Conservation (phyloP, 2,888 invertebrate genomes). For the Gibbula magus region DNA sequence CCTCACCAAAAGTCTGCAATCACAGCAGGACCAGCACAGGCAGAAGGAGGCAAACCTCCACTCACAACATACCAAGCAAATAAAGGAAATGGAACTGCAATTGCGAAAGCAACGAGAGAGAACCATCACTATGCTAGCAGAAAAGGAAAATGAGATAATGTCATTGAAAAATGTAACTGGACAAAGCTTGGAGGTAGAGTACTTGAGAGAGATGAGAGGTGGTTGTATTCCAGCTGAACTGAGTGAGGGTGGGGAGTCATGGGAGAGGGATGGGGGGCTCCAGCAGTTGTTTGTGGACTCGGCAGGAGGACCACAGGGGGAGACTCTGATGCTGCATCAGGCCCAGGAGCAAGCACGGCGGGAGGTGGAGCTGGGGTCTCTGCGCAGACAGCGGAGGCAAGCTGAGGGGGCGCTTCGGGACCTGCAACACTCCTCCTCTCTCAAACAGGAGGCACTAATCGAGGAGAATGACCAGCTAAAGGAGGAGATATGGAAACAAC, state of each 20-base stretch:
- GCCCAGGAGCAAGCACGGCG: slow-evolving; percentile 87
- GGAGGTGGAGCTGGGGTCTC: slow-evolving; percentile 85
- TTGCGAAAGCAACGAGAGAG: slow-evolving; percentile 85
- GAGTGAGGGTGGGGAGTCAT: slow-evolving; percentile 29
- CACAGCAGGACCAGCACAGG: slow-evolving; percentile 70
- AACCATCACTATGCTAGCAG: slow-evolving; percentile 85
- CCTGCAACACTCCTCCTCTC: slow-evolving; percentile 74
- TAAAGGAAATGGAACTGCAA: slow-evolving; percentile 69
- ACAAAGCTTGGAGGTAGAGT: slow-evolving; percentile 48
- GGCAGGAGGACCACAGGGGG: slow-evolving; percentile 69
- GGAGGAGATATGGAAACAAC: slow-evolving; percentile 76
- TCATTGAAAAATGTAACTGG: slow-evolving; percentile 68
- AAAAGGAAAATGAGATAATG: slow-evolving; percentile 82
- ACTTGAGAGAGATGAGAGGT: slow-evolving; percentile 29
- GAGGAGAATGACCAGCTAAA: slow-evolving; percentile 78
- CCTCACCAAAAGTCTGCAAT: slow-evolving; percentile 64
- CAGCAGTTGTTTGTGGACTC: slow-evolving; percentile 52
- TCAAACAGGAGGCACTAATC: slow-evolving; percentile 75
- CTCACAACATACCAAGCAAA: slow-evolving; percentile 83
- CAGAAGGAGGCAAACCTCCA: slow-evolving; percentile 73
- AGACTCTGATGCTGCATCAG: slow-evolving; percentile 83
- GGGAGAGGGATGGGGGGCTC: slow-evolving; percentile 59
- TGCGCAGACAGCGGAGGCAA: slow-evolving; percentile 83
- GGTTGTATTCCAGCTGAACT: neutral
- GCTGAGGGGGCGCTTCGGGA: slow-evolving; percentile 78